Base-by-base conservation (phyloP, 2,797 vertebrate species). In the Basileuterus tristriatus region DNA sequence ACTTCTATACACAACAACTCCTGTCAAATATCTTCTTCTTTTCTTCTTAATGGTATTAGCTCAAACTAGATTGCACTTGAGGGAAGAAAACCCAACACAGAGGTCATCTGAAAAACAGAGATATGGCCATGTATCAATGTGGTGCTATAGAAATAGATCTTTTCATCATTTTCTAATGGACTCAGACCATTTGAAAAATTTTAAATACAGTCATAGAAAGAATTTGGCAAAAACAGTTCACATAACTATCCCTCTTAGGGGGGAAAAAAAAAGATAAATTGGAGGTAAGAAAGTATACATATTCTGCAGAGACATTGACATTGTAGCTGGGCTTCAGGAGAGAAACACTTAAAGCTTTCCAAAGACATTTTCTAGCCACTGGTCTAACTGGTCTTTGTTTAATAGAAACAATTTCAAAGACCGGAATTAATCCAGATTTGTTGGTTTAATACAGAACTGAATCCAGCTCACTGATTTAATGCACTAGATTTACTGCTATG, bases 401-500 rank as follows among this genome's bases (percentile, higher is more conserved):
- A 86, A 95, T 19, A 86, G 80, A 59, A 94, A 79, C 79, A 70
- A 32, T 81, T 94, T 27, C 83, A 88, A 83, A 76, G 77, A 70
- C 32, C 4, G 0, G 89, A 94, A 96, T 91, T 93, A 96, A 86
- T 90, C 83, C 79, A 90, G 87, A 91, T 96, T 95, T 95, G 93
- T 85, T 96, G 89, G 72, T 94, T 95, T 94, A 92, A 94, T 95
- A 92, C 90, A 94, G 85, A 90, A 88, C n/a, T 85, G 74, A 96
- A 90, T 93, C 59, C 80, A 83, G 75, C 68, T 92, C 90, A 64
- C 84, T 83, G 92, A 80, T 95, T 97, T 96, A 93, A 96, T 74
- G 80, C 60, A 55, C 56, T 79, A 79, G 91, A 94, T 92, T 96
- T 95, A 96, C 79, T 70, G 70, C 77, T 77, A 32, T 36, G 52